Conservation (phyloP, 2,888 invertebrate genomes). For the Drosophila falleni region DNA sequence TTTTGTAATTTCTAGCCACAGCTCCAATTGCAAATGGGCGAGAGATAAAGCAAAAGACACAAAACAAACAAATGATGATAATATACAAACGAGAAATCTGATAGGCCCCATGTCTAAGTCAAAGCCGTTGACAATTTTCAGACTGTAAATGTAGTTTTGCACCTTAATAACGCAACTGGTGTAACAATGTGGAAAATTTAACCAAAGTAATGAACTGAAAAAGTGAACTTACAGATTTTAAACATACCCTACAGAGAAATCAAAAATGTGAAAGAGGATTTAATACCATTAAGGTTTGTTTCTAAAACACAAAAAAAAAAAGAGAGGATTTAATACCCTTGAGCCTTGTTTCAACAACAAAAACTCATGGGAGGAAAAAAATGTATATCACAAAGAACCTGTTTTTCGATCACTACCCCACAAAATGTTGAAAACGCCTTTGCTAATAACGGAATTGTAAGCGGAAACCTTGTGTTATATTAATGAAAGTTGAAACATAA, state of each 20-base stretch:
- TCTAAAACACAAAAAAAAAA: too few relatives aligned
- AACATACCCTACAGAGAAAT: neutral
- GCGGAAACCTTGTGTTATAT: too few relatives aligned
- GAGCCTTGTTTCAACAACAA: too few relatives aligned
- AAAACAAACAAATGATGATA: conserved; percentile 24
- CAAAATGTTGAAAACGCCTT: too few relatives aligned
- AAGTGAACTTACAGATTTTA: neutral
- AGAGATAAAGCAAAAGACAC: conserved; percentile 8
- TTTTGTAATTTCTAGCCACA: conserved; percentile 52
- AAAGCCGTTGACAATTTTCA: conserved; percentile 23
- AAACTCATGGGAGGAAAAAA: too few relatives aligned
- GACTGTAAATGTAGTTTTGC: conserved; percentile 2
- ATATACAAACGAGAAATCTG: conserved; percentile 17
- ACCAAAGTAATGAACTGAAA: conserved; percentile 8
- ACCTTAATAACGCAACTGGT: conserved; percentile 1
- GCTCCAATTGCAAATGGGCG: conserved; percentile 27
- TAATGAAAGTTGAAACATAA: too few relatives aligned
- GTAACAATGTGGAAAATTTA: conserved; percentile 7
- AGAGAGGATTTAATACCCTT: neutral
- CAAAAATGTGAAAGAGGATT: neutral
- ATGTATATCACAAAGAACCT: too few relatives aligned
- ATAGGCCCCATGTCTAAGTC: conserved; percentile 14
- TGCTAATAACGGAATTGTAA: too few relatives aligned
- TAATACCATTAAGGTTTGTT: neutral
- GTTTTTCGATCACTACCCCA: too few relatives aligned